A percentile compares a stretch with the other conserved stretches of the same genome.
Evolutionary conservation across 1,140 invertebrate genomes (phyloP).

Genomic region (Nephotettix cincticeps): DNA sequence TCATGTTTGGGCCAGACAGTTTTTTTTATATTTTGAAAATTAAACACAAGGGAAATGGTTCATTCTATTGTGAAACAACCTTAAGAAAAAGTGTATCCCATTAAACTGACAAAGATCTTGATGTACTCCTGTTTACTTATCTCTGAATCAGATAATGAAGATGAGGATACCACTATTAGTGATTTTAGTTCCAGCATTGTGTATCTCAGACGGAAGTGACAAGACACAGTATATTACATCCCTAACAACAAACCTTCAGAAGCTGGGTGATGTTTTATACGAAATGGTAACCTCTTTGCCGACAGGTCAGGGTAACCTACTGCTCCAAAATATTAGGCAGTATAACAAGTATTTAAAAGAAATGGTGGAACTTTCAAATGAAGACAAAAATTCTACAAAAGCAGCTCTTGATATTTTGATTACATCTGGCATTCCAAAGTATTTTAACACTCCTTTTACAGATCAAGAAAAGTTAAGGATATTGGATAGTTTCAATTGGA

Average conservation of each 20-base stretch:
- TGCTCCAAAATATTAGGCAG: neutral
- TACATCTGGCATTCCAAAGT: neutral
- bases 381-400: neutral
- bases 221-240: too few species aligned
- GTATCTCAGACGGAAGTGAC: too few species aligned
- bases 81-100: too few species aligned
- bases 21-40: too few species aligned
- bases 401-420: neutral
- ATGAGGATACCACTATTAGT: too few species aligned
- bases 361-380: neutral
- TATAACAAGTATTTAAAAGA: neutral
- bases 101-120: too few species aligned
- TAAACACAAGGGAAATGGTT: too few species aligned
- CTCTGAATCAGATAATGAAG: too few species aligned
- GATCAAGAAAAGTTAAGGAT: neutral
- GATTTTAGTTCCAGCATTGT: too few species aligned
- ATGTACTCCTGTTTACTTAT: too few species aligned
- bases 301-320: neutral
- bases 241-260: neutral
- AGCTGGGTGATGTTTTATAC: neutral
- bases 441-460: neutral
- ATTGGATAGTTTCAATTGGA: conserved; percentile 2
- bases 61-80: too few species aligned
- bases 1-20: too few species aligned
- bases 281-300: neutral